Conservation (phyloP, 2,113 vertebrate genomes). For the Sporophila hypoxantha region DNA sequence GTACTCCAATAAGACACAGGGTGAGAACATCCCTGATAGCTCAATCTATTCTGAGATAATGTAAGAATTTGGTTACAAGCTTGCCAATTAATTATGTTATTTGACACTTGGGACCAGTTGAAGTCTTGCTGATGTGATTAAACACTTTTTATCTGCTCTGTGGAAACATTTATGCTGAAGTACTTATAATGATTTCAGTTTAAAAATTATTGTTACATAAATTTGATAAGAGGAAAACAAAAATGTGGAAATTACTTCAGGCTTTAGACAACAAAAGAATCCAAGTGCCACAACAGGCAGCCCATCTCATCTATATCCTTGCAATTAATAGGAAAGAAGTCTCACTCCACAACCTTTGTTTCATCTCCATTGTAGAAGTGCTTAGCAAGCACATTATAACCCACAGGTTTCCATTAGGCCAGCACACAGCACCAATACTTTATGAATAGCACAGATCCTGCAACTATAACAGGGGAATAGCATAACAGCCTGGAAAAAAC, state of each 20-base stretch:
- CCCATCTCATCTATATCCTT: neutral
- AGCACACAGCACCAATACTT: constrained; percentile 15
- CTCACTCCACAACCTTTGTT: neutral
- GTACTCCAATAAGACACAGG: neutral
- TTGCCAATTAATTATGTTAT: constrained; percentile 26
- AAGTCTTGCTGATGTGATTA: constrained; percentile 14
- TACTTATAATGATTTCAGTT: neutral
- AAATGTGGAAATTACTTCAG: neutral
- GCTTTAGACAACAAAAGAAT: constrained; percentile 6
- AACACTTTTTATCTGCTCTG: constrained; percentile 1
- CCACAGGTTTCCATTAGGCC: neutral
- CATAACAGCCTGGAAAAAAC: neutral
- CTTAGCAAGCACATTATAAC: constrained; percentile 42
- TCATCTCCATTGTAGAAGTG: constrained; percentile 4
- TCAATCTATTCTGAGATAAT: neutral
- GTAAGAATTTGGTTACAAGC: neutral
- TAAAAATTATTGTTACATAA: neutral
- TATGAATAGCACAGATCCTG: constrained; percentile 2
- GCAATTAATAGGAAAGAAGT: constrained; percentile 24
- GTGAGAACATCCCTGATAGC: neutral
- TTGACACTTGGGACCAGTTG: constrained; percentile 11
- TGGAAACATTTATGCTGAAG: neutral
- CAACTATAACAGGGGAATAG: neutral
- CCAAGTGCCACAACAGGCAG: neutral
- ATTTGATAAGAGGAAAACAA: neutral